These are phyloP conservation scores for Pseudochirops corinnae DNA, from an alignment of 2,797 vertebrate genomes.

Conservation along the genomic window DNA sequence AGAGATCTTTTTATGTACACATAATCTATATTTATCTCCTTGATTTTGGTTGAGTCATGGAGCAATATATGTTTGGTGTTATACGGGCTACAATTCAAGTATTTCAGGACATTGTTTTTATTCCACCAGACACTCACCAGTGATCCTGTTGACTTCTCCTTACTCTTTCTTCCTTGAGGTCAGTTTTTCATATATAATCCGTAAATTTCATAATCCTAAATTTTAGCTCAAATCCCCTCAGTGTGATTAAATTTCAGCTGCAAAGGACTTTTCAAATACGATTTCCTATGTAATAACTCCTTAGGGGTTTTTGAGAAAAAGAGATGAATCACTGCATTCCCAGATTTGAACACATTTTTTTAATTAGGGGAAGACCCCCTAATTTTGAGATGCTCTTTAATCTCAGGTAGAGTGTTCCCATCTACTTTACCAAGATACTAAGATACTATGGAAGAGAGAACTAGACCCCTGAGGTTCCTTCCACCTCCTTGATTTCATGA, in stretches of 20 bases:
- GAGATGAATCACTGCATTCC: not conserved
- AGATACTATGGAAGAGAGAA: too few species aligned
- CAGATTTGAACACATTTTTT: not conserved
- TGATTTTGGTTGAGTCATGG: not conserved
- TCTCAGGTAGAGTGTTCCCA: too few species aligned
- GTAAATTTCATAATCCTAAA: not conserved
- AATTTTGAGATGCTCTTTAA: too few species aligned
- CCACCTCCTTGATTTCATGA: too few species aligned
- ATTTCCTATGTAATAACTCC: not conserved
- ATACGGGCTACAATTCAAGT: not conserved
- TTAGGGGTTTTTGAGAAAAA: not conserved
- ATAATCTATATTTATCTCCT: constrained; percentile 5
- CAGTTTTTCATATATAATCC: not conserved
- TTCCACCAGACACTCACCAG: not conserved
- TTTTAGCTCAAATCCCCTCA: not conserved
- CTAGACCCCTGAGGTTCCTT: too few species aligned
- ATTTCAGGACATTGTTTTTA: constrained; percentile 6
- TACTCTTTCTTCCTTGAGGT: not conserved
- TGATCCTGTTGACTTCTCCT: not conserved
- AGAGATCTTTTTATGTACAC: not conserved
- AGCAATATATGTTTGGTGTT: not conserved
- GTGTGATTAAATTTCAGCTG: not conserved
- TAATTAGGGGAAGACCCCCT: too few species aligned
- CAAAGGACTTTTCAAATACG: not conserved
- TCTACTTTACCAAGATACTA: too few species aligned